Percentiles rank a stretch among this genome's conserved stretches.
phyloP scores from a whole-genome alignment of 2,113 vertebrate genomes.

The Rhinoderma darwinii region DNA sequence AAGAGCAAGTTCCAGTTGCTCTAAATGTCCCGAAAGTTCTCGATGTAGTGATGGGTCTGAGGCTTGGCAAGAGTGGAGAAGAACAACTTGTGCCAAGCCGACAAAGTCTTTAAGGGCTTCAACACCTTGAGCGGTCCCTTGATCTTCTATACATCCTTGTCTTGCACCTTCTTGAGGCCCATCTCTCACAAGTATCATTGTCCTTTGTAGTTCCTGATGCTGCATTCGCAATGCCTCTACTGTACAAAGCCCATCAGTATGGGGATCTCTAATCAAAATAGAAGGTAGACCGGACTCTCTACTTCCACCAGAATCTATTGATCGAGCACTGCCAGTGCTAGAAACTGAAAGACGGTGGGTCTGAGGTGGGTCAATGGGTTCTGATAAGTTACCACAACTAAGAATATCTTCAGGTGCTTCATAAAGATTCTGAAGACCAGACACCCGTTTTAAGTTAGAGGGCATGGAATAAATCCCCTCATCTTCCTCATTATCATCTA shows the following conservation, averaged over 20 bases:
- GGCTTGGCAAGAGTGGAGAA: slow-evolving; percentile 50
- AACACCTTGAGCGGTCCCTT: background rate
- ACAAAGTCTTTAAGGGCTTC: slow-evolving; percentile 50
- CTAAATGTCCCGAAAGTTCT: slow-evolving; percentile 49
- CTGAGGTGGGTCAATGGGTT: slow-evolving; percentile 43
- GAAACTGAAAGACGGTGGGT: slow-evolving; percentile 74
- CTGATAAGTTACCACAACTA: slow-evolving; percentile 56
- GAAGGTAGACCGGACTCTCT: slow-evolving; percentile 30
- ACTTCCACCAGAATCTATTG: slow-evolving; percentile 64
- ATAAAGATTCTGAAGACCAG: slow-evolving; percentile 66
- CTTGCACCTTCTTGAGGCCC: background rate
- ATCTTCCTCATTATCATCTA: slow-evolving; percentile 62
- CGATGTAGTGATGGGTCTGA: slow-evolving; percentile 50
- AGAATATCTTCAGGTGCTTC: slow-evolving; percentile 70
- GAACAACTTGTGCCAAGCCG: slow-evolving; percentile 50
- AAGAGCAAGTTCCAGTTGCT: slow-evolving; percentile 45
- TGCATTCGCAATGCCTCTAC: slow-evolving; percentile 67
- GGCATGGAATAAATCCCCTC: slow-evolving; percentile 67
- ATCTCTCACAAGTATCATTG: slow-evolving; percentile 58
- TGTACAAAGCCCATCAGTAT: slow-evolving; percentile 37
- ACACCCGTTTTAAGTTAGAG: slow-evolving; percentile 72
- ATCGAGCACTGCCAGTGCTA: slow-evolving; percentile 77
- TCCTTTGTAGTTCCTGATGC: slow-evolving; percentile 71
- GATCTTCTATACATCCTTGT: slow-evolving; percentile 10
- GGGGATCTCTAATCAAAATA: slow-evolving; percentile 14